A percentile compares a stretch with the other conserved stretches of the same genome.
Conservation (phyloP, 2,113 vertebrate genomes). For the Percina caprodes region DNA sequence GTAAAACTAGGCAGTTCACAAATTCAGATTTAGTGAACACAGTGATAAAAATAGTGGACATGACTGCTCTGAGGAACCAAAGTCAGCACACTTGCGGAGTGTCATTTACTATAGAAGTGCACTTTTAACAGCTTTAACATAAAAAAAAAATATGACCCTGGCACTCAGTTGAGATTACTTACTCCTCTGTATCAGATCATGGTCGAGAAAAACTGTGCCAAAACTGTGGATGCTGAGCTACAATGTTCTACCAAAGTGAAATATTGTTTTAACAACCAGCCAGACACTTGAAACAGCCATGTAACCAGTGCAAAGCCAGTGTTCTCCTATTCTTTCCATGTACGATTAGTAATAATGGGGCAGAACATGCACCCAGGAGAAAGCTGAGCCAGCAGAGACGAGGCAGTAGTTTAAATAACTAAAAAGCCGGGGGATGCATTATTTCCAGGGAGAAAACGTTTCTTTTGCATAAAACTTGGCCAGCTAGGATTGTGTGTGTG, state of each 20-base stretch:
- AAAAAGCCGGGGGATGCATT: slow-evolving; percentile 65
- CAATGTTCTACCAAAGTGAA: slow-evolving; percentile 61
- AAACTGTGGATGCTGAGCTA: slow-evolving; percentile 21
- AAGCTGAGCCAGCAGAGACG: slow-evolving; percentile 71
- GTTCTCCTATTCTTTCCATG: slow-evolving; percentile 59
- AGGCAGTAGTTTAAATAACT: slow-evolving; percentile 77
- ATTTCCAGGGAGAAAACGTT: slow-evolving; percentile 72
- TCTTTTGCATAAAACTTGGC: slow-evolving; percentile 69
- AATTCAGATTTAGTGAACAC: not conserved
- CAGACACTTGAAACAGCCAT: slow-evolving; percentile 52
- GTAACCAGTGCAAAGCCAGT: slow-evolving; percentile 57
- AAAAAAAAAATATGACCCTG: slow-evolving; percentile 6
- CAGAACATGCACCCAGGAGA: slow-evolving; percentile 64
- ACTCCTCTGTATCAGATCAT: not conserved
- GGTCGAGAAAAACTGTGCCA: not conserved
- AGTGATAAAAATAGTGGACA: slow-evolving; percentile 3
- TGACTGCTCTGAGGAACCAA: slow-evolving; percentile 24
- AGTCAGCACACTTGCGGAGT: not conserved
- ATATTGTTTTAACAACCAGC: slow-evolving; percentile 63
- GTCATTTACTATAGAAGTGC: not conserved
- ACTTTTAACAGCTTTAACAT: not conserved
- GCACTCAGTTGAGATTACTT: not conserved
- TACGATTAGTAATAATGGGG: slow-evolving; percentile 72
- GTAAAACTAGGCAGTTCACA: slow-evolving; percentile 7
- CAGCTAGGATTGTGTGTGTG: slow-evolving; percentile 58